Conservation (phyloP, 2,888 invertebrate species). For the Sinhomidia bicolor region DNA sequence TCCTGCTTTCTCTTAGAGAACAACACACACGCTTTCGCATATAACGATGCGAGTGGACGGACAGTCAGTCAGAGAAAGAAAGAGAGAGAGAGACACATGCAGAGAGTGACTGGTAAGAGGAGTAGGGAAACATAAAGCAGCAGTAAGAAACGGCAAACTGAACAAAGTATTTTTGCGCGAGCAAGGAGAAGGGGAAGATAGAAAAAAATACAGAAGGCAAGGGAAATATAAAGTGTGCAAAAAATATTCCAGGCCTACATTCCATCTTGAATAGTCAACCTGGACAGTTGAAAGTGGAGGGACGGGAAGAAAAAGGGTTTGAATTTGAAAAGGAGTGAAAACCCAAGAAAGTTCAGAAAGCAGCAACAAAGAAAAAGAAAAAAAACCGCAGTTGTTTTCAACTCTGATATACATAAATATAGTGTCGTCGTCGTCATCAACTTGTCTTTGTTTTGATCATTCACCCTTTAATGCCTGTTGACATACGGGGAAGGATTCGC, state of each 20-base stretch:
- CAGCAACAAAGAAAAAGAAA: no score
- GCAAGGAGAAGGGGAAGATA: background rate
- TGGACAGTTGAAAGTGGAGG: background rate
- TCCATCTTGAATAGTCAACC: background rate
- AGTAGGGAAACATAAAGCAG: slow-evolving; percentile 25
- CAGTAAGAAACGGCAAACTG: no score
- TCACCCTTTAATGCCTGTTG: slow-evolving; percentile 44
- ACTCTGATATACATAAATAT: background rate
- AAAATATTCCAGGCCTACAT: background rate
- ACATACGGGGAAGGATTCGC: slow-evolving; percentile 30
- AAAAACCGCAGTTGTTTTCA: no score
- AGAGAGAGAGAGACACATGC: slow-evolving; percentile 38
- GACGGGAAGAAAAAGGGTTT: background rate
- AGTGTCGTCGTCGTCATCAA: background rate
- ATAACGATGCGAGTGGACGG: slow-evolving; percentile 48
- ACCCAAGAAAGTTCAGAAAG: background rate
- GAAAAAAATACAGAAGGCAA: background rate
- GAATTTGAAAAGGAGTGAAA: no score
- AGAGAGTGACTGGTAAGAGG: slow-evolving; percentile 41
- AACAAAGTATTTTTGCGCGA: slow-evolving; percentile 38
- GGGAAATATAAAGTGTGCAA: background rate
- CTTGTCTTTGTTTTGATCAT: slow-evolving; percentile 29
- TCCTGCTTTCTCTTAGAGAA: slow-evolving; percentile 70
- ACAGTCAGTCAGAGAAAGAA: slow-evolving; percentile 48
- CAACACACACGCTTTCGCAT: slow-evolving; percentile 62